These are phyloP conservation scores for Drosophila punjabiensis DNA, from an alignment of 1,140 invertebrate species.

Conservation along the genomic window DNA sequence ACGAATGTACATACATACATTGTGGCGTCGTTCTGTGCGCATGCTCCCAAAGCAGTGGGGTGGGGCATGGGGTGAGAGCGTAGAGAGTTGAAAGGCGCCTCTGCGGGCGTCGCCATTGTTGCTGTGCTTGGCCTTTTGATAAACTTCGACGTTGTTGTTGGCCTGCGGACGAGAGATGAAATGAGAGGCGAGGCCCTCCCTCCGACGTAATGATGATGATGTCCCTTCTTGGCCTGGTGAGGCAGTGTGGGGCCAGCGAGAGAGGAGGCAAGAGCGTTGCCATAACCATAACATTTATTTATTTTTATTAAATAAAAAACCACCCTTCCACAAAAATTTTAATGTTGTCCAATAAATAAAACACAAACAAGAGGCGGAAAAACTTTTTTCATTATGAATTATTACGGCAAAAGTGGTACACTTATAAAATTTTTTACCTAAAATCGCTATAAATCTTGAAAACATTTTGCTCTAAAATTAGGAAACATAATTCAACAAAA, in stretches of 20 bases:
- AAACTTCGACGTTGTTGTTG: constrained; percentile 64
- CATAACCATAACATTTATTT: constrained; percentile 75
- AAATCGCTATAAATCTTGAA: too few relatives aligned
- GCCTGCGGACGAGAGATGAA: constrained; percentile 20
- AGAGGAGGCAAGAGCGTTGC: constrained; percentile 14
- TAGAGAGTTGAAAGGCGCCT: neutral
- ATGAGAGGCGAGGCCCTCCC: constrained; percentile 14
- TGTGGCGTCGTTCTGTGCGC: constrained; percentile 45
- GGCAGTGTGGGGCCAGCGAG: neutral
- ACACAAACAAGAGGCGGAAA: constrained; percentile 43
- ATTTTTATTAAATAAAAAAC: constrained; percentile 74
- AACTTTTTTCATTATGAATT: constrained; percentile 83
- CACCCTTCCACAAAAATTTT: constrained; percentile 38
- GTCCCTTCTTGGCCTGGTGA: constrained; percentile 30
- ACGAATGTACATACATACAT: constrained; percentile 14
- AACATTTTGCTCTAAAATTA: too few relatives aligned
- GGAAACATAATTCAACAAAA: too few relatives aligned
- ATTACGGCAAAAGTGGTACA: constrained; percentile 55
- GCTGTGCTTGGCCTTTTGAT: constrained; percentile 69
- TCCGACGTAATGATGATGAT: constrained; percentile 68
- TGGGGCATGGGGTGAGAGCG: neutral
- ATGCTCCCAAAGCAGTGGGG: constrained; percentile 40
- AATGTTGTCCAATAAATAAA: constrained; percentile 54
- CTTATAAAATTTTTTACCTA: too few relatives aligned
- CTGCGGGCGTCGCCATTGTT: constrained; percentile 65